Conservation (phyloP, 2,888 invertebrate genomes). For the Drosophila anomalata region DNA sequence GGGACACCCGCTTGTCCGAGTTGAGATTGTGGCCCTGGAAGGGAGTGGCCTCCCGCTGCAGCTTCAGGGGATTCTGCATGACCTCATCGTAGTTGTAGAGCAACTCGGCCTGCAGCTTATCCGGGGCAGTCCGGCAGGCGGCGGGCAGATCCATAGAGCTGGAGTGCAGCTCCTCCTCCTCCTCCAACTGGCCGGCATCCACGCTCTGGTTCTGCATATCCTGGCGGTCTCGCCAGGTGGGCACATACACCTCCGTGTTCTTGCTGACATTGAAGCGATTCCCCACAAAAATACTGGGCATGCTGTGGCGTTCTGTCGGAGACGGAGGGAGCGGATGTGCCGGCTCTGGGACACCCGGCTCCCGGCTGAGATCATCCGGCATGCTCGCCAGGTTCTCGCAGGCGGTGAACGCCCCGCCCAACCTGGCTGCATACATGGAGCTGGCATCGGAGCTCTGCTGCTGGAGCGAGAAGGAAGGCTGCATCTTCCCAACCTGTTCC, state of each 20-base stretch:
- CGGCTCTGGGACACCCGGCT: slow-evolving; percentile 84
- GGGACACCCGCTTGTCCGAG: slow-evolving; percentile 85
- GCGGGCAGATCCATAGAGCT: slow-evolving; percentile 86
- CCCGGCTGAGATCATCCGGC: slow-evolving; percentile 85
- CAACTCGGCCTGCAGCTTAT: slow-evolving; percentile 85
- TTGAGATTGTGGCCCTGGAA: slow-evolving; percentile 83
- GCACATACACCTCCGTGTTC: slow-evolving; percentile 86
- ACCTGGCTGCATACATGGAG: slow-evolving; percentile 85
- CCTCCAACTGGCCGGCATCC: slow-evolving; percentile 45
- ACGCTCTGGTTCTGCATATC: slow-evolving; percentile 78
- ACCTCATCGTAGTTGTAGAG: slow-evolving; percentile 84
- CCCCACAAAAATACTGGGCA: slow-evolving; percentile 87
- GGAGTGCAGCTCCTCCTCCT: slow-evolving; percentile 84
- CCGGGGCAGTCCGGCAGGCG: slow-evolving; percentile 84
- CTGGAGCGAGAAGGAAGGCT: slow-evolving; percentile 41
- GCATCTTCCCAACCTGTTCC: slow-evolving; percentile 9
- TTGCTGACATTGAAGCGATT: slow-evolving; percentile 86
- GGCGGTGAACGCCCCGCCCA: slow-evolving; percentile 86
- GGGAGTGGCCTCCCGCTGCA: slow-evolving; percentile 77
- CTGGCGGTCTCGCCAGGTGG: slow-evolving; percentile 84
- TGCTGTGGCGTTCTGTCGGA: slow-evolving; percentile 86
- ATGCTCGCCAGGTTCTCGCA: slow-evolving; percentile 87
- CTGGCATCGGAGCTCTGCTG: slow-evolving; percentile 87
- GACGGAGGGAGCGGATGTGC: slow-evolving; percentile 39
- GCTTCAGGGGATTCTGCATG: slow-evolving; percentile 45